Conservation (phyloP, 2,888 invertebrate species). For the Hemithea aestivaria region DNA sequence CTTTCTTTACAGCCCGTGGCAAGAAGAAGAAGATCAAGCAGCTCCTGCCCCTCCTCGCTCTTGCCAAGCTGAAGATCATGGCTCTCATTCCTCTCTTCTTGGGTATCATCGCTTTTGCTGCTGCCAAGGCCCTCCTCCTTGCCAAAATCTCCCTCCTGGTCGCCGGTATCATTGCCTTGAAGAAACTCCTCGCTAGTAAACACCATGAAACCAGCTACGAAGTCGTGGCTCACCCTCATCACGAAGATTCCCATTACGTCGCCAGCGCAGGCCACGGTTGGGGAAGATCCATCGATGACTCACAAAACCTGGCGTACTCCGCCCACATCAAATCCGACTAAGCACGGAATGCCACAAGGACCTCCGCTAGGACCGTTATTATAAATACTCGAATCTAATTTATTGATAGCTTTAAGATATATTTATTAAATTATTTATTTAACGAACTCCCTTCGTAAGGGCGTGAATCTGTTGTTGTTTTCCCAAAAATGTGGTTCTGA, state of each 20-base stretch:
- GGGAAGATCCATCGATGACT: constrained; percentile 78
- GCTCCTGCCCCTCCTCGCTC: constrained; percentile 85
- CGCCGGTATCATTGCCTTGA: constrained; percentile 83
- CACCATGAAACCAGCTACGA: constrained; percentile 86
- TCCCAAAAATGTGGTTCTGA: constrained; percentile 63
- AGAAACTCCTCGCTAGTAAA: constrained; percentile 86
- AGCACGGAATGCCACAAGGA: constrained; percentile 32
- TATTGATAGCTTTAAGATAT: constrained; percentile 65
- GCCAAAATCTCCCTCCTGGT: constrained; percentile 90
- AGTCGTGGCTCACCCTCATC: constrained; percentile 84
- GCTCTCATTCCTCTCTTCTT: constrained; percentile 88
- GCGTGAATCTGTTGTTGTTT: constrained; percentile 61
- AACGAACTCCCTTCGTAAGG: constrained; percentile 59
- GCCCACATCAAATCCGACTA: constrained; percentile 73
- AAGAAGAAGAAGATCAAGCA: constrained; percentile 89
- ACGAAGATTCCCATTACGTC: constrained; percentile 72
- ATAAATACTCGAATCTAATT: constrained; percentile 26
- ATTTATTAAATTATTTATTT: constrained; percentile 67
- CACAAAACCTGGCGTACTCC: constrained; percentile 80
- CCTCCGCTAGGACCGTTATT: constrained; percentile 38
- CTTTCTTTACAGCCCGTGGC: constrained; percentile 81
- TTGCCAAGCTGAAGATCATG: constrained; percentile 88
- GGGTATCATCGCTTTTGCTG: constrained; percentile 85
- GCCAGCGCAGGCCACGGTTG: constrained; percentile 80
- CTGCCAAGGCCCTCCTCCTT: constrained; percentile 91